phyloP scores from a whole-genome alignment of 1,140 invertebrate genomes.

The Sitobion miscanthi region DNA sequence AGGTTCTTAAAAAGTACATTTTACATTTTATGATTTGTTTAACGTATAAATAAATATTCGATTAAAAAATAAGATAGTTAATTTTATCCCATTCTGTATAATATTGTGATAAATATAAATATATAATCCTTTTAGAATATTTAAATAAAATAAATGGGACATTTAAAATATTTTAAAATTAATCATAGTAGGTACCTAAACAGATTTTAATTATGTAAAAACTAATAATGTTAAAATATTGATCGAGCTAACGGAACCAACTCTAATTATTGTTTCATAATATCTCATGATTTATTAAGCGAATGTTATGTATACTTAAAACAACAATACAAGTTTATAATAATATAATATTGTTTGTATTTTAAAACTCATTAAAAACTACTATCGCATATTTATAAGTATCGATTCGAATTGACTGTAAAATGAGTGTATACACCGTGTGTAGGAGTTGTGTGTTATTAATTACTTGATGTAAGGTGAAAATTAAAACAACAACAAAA shows the following conservation, averaged over 20 bases:
- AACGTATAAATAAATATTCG: no score
- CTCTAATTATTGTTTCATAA: neutral
- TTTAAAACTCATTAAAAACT: constrained; percentile 16
- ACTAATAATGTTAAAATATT: neutral
- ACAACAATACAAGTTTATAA: neutral
- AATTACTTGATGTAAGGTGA: neutral
- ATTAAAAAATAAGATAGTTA: no score
- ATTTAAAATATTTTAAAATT: neutral
- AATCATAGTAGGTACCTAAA: neutral
- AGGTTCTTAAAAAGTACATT: neutral
- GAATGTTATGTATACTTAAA: neutral
- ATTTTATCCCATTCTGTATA: no score
- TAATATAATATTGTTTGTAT: neutral
- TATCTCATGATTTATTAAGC: neutral
- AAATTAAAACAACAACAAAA: constrained; percentile 19
- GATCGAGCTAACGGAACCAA: neutral
- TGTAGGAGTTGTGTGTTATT: neutral
- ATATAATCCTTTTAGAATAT: no score
- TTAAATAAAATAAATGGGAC: neutral
- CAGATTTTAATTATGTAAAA: neutral
- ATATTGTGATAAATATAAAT: neutral
- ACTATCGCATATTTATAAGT: neutral
- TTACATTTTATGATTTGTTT: neutral
- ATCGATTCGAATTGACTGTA: neutral
- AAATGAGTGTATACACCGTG: neutral